Evolutionary conservation across 2,113 vertebrate species (phyloP), one percentile per base, ranked within the genome.

Genomic region (Antechinus stuartii): DNA sequence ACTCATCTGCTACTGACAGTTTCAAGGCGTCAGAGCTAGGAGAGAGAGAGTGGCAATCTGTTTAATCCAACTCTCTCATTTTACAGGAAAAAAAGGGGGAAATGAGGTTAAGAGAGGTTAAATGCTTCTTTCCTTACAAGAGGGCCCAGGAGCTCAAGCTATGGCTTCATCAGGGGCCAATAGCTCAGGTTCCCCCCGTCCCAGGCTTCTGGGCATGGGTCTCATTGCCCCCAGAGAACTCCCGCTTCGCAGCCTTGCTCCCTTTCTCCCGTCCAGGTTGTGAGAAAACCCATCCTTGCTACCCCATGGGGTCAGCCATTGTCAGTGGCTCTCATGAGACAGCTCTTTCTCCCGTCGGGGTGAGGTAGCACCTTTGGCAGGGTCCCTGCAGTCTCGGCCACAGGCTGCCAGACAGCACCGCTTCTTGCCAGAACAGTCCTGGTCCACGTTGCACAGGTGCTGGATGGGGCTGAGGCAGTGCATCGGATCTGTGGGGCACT

Each of bases 371-470:
- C 98, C 97, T 98, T 1, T 52, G 92, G 0, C 4, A 0, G 98
- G 96, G 84, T 42, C 94, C 10, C 97, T 61, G 93, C 98, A 98
- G 90, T 98, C 98, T 19, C 97, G 96, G 57, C 98, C 97, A 0
- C 98, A 98, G 89, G 98, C 96, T 0, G 24, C 11, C 0, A 0
- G 92, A 54, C 98, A 98, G 68, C 97, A 98, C 0, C 95, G 68
- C 8, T 93, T 95, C 0, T 0, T 8, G 57, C 96, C 95, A 0
- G 1, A 7, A 91, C 98, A 97, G 49, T 97, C 91, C 0, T 30
- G 19, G 53, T 98, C 98, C 24, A 8, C 2, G n/a, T 23, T 35
- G 46, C 98, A 98, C 46, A 91, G 25, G 68, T 98, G 98, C 76
- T 95, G 91, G 0, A 4, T 42, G 8, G 96, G 95, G 68, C 97